Evolutionary conservation across 1,140 invertebrate species (phyloP).

Genomic region (Drosophila rufa): DNA sequence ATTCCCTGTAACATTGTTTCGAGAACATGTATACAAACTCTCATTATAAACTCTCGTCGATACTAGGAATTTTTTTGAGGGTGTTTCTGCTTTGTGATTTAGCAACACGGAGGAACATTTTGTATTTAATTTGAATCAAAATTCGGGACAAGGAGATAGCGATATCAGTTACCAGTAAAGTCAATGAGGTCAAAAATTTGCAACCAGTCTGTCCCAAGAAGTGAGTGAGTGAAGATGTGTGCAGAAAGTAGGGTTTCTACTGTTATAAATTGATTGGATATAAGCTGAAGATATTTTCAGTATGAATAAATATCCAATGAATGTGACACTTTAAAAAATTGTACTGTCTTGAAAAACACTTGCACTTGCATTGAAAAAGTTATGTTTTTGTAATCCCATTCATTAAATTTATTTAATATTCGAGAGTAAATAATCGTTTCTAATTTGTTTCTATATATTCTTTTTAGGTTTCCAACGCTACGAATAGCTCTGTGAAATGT

Average conservation of each 20-base stretch:
- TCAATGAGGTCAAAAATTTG: neutral
- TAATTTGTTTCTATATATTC: neutral
- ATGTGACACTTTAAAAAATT: neutral
- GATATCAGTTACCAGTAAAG: conserved; percentile 7
- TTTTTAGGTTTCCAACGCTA: conserved; percentile 13
- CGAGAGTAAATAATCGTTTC: neutral
- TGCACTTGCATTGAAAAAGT: too few relatives aligned
- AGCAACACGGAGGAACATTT: neutral
- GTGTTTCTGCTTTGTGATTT: neutral
- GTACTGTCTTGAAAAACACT: too few relatives aligned
- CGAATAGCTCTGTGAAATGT: conserved; percentile 26
- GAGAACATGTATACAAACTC: neutral
- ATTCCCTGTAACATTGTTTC: neutral
- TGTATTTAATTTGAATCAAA: neutral
- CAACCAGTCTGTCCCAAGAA: neutral
- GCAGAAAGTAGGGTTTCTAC: neutral
- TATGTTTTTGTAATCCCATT: neutral
- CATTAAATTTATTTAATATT: neutral
- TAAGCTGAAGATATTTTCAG: neutral
- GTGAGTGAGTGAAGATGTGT: neutral
- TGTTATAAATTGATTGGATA: too few relatives aligned
- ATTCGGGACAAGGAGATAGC: conserved; percentile 6
- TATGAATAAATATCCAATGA: neutral
- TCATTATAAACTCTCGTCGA: neutral
- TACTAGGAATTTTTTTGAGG: neutral